phyloP scores from a whole-genome alignment of 1,140 invertebrate genomes.

The Portunus trituberculatus region DNA sequence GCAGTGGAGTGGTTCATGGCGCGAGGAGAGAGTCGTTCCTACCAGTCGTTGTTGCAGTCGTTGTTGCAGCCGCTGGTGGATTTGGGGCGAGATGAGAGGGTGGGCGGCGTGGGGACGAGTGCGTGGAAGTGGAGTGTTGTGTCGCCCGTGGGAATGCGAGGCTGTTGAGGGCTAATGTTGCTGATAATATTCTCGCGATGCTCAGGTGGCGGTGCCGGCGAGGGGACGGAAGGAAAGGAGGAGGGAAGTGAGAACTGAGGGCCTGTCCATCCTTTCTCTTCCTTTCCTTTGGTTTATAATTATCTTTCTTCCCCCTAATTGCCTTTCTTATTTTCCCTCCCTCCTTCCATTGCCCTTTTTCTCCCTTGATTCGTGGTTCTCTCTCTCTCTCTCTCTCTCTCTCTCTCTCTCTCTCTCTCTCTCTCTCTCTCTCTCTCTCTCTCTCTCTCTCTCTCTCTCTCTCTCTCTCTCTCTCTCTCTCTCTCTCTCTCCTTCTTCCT shows the following conservation, averaged over 20 bases:
- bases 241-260: neutral
- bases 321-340: neutral
- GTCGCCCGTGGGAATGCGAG: neutral
- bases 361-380: too few species aligned
- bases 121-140: neutral
- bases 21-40: neutral
- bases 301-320: neutral
- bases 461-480: too few species aligned
- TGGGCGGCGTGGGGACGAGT: neutral
- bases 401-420: too few species aligned
- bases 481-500: neutral
- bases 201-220: neutral
- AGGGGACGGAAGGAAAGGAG: neutral
- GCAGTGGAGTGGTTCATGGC: neutral
- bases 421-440: too few species aligned
- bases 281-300: neutral
- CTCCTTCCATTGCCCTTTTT: too few species aligned
- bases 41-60: too few species aligned
- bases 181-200: too few species aligned
- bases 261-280: neutral
- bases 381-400: too few species aligned
- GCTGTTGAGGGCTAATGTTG: too few species aligned
- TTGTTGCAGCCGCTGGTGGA: neutral
- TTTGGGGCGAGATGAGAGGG: neutral
- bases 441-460: too few species aligned